Evolutionary conservation across 1,140 invertebrate species (phyloP).

Genomic region (fruit fly (Drosophila melanogaster)): DNA sequence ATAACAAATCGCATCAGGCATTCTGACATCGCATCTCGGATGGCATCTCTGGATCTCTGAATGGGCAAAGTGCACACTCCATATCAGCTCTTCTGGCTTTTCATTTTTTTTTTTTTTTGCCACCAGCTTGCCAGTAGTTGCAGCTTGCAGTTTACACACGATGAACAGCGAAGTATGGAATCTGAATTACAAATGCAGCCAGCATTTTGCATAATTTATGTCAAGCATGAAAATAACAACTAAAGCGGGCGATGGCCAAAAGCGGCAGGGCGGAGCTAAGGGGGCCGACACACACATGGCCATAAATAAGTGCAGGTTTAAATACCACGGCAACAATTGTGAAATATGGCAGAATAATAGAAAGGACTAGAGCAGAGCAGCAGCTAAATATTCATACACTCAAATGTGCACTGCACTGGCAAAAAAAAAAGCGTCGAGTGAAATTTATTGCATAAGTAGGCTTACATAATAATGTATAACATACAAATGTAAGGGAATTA

Average conservation of each 20-base stretch:
- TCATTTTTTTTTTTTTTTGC: conserved; percentile 4
- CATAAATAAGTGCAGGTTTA: conserved; percentile 83
- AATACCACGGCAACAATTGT: conserved; percentile 81
- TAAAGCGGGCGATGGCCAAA: conserved; percentile 28
- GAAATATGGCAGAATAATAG: conserved; percentile 82
- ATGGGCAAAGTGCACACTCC: conserved; percentile 10
- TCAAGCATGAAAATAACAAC: conserved; percentile 77
- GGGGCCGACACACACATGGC: conserved; percentile 51
- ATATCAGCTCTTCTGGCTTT: background rate
- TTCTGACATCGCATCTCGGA: conserved; percentile 35
- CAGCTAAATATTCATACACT: conserved; percentile 41
- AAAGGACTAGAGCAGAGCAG: conserved; percentile 58
- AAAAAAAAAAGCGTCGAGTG: background rate
- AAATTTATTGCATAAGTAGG: no score
- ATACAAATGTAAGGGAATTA: no score
- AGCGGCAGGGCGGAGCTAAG: background rate
- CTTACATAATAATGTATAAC: no score
- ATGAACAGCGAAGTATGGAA: conserved; percentile 58
- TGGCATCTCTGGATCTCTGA: conserved; percentile 12
- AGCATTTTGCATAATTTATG: conserved; percentile 82
- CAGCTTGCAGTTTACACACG: conserved; percentile 36
- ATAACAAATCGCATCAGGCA: conserved; percentile 41
- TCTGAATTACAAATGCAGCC: conserved; percentile 81
- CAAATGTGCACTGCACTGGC: conserved; percentile 51
- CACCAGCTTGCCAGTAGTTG: conserved; percentile 4